A percentile compares a stretch with the other conserved stretches of the same genome.
These are phyloP conservation scores for Ceyx cyanopectus DNA, from an alignment of 2,113 vertebrate genomes.

Conservation along the genomic window DNA sequence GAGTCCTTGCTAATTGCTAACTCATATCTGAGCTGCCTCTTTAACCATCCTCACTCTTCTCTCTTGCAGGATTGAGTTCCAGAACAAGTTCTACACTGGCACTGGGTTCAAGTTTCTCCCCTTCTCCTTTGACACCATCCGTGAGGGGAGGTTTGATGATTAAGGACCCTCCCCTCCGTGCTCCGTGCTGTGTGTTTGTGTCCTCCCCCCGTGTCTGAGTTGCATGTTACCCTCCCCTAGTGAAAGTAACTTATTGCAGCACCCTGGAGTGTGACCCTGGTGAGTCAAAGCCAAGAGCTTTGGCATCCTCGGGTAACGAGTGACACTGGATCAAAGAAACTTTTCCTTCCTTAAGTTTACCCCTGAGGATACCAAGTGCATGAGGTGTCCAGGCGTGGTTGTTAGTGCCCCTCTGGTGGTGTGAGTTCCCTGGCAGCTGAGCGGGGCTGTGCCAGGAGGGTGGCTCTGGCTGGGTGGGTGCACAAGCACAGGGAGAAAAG, in stretches of 20 bases:
- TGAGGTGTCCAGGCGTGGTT: not conserved
- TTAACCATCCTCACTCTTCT: not conserved
- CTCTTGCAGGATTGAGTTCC: constrained; percentile 94
- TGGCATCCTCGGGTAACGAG: not conserved
- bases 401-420: not conserved
- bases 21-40: rapidly evolving
- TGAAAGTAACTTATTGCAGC: constrained; percentile 39
- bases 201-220: not conserved
- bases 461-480: not conserved
- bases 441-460: not conserved
- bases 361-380: not conserved
- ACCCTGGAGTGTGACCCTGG: not conserved
- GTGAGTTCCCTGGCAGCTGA: not conserved
- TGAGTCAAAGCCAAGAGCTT: not conserved
- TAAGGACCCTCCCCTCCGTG: constrained; percentile 46
- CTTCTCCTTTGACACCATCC: constrained; percentile 94
- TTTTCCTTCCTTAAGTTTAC: not conserved
- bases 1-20: not conserved
- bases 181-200: not conserved
- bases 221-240: not conserved
- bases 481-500: not conserved
- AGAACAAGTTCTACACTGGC: constrained; percentile 97
- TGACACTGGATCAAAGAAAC: constrained; percentile 36
- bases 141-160: constrained; percentile 90
- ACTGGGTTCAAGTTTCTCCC: constrained; percentile 96